Conservation (phyloP, 2,113 vertebrate species). For the Ursus arctos region DNA sequence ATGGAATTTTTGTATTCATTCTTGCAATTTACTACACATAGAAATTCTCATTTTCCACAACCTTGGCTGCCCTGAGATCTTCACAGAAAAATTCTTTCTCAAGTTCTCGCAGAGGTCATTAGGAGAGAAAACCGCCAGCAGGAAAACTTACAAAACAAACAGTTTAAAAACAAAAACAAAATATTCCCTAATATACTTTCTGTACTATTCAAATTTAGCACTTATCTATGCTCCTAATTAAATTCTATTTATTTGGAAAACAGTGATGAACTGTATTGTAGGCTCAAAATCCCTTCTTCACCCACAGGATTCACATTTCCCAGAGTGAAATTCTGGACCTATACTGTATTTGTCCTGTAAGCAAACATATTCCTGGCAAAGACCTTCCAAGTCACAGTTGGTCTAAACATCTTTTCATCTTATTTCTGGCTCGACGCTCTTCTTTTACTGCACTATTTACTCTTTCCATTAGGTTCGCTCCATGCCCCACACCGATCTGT, state of each 20-base stretch:
- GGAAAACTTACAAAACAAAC: not conserved
- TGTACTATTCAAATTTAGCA: not conserved
- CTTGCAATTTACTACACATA: not conserved
- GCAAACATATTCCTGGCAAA: not conserved
- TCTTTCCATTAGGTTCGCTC: not conserved
- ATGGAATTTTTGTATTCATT: not conserved
- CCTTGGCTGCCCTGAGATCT: not conserved
- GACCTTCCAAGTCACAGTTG: not conserved
- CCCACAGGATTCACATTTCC: not conserved
- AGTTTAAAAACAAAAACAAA: not conserved
- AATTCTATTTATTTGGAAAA: not conserved
- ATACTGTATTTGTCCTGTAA: not conserved
- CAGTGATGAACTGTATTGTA: not conserved
- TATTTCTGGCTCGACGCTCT: not conserved
- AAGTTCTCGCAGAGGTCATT: not conserved
- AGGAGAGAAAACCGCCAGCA: not conserved
- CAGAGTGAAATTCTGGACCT: not conserved
- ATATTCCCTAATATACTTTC: not conserved
- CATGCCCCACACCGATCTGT: not conserved
- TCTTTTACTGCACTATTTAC: not conserved
- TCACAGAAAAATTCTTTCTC: not conserved
- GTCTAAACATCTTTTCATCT: not conserved
- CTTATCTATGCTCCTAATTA: not conserved
- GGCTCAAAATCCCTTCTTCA: not conserved
- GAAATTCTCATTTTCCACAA: slow-evolving; percentile 6